A percentile compares a stretch with the other conserved stretches of the same genome.
Conservation (phyloP, 2,797 vertebrate species). For the Fundulus diaphanus region DNA sequence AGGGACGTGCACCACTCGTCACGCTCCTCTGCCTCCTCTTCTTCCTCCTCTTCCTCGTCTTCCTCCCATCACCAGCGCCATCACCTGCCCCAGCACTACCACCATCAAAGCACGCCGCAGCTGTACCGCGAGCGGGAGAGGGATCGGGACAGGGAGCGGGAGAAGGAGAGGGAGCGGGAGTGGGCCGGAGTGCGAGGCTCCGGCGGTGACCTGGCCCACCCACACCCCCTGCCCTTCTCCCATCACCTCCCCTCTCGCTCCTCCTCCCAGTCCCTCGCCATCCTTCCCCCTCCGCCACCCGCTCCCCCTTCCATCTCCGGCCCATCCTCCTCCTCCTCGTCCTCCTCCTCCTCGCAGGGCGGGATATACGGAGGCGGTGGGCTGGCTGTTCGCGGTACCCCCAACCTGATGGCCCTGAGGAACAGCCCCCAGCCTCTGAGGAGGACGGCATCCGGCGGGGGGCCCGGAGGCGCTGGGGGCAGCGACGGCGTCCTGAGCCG, state of each 20-base stretch:
- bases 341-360: constrained; percentile 78
- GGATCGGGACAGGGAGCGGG: constrained; percentile 79
- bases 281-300: constrained; percentile 80
- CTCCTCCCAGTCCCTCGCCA: constrained; percentile 84
- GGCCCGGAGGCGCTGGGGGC: constrained; percentile 82
- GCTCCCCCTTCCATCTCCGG: constrained; percentile 83
- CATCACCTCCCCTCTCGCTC: constrained; percentile 85
- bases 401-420: constrained; percentile 86
- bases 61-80: constrained; percentile 79
- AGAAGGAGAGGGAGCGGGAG: constrained; percentile 81
- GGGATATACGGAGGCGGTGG: constrained; percentile 73
- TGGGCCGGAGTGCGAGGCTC: constrained; percentile 74
- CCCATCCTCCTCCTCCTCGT: constrained; percentile 77
- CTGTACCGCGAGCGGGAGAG: constrained; percentile 83
- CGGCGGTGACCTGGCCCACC: constrained; percentile 79
- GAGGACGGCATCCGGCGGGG: constrained; percentile 88
- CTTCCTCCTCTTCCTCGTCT: constrained; percentile 81
- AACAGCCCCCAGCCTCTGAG: constrained; percentile 92
- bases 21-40: constrained; percentile 81
- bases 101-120: constrained; percentile 85
- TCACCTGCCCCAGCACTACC: constrained; percentile 80
- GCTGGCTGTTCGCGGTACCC: constrained; percentile 78
- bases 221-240: constrained; percentile 82
- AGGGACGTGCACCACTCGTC: constrained; percentile 77
- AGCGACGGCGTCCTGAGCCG: constrained; percentile 84